A percentile compares a stretch with the other conserved stretches of the same genome.
Conservation (phyloP, 2,113 vertebrate species). For the Gambusia holbrooki region DNA sequence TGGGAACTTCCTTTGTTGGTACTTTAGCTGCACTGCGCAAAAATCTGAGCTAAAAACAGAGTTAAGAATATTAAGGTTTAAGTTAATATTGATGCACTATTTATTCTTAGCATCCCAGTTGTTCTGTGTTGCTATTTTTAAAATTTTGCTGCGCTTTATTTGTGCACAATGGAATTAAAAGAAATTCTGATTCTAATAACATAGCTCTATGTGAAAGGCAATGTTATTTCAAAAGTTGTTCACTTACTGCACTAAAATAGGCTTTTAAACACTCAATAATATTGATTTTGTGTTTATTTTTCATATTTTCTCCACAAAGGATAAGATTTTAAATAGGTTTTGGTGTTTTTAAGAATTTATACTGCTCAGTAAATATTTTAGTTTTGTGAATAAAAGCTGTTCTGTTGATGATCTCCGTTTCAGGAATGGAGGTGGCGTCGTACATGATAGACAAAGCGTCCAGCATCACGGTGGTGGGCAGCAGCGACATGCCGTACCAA, state of each 20-base stretch:
- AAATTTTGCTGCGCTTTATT: too few relatives aligned
- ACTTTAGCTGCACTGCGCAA: conserved; percentile 18
- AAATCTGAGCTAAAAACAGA: too few relatives aligned
- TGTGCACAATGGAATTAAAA: too few relatives aligned
- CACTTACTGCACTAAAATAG: not conserved
- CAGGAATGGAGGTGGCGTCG: conserved; percentile 88
- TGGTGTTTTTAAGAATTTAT: not conserved
- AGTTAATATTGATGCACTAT: too few relatives aligned
- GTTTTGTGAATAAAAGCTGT: not conserved
- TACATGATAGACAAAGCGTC: conserved; percentile 81
- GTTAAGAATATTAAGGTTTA: too few relatives aligned
- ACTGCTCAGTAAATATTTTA: not conserved
- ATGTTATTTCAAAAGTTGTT: not conserved
- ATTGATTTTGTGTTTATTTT: not conserved
- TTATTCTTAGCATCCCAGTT: too few relatives aligned
- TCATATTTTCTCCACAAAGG: not conserved
- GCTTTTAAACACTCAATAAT: not conserved
- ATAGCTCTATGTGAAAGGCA: not conserved
- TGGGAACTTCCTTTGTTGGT: conserved; percentile 89
- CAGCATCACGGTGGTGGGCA: conserved; percentile 83
- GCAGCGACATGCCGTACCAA: conserved; percentile 81
- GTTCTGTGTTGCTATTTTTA: too few relatives aligned
- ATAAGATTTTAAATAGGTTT: not conserved
- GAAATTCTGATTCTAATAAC: not conserved
- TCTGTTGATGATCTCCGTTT: not conserved